Conservation (phyloP, 2,797 vertebrate genomes). For the Aselliscus stoliczkanus region DNA sequence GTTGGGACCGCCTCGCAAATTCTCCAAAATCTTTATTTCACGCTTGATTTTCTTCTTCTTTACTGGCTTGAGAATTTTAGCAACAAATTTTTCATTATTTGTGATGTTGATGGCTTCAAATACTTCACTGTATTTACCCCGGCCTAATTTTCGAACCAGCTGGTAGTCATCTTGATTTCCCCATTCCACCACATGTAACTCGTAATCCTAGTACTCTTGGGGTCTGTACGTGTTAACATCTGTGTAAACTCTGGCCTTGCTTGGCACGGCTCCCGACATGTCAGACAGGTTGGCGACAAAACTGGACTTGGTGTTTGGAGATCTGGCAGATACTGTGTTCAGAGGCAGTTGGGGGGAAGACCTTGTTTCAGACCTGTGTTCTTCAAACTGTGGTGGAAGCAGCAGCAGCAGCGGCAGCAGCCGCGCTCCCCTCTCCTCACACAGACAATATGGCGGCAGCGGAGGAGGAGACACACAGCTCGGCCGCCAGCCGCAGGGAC, state of each 20-base stretch:
- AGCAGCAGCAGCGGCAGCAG: constrained; percentile 45
- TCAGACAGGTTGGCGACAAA: constrained; percentile 89
- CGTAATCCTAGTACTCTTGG: constrained; percentile 97
- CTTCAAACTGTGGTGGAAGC: constrained; percentile 78
- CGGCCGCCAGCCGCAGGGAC: constrained; percentile 85
- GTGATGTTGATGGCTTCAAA: constrained; percentile 99
- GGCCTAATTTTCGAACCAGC: constrained; percentile 96
- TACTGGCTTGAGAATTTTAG: constrained; percentile 99
- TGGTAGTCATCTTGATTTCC: constrained; percentile 99
- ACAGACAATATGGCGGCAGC: constrained; percentile 92
- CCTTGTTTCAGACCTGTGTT: constrained; percentile 63
- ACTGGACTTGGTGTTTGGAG: constrained; percentile 65
- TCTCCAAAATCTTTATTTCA: constrained; percentile 99
- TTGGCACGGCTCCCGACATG: constrained; percentile 97
- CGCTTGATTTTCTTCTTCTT: constrained; percentile 99
- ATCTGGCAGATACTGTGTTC: constrained; percentile 60
- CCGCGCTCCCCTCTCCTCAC: constrained; percentile 78
- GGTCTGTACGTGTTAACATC: constrained; percentile 98
- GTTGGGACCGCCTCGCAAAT: constrained; percentile 97
- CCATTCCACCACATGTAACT: constrained; percentile 97
- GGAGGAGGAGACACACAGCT: constrained; percentile 83
- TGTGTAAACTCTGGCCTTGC: constrained; percentile 96
- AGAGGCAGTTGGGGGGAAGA: constrained; percentile 57
- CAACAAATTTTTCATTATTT: constrained; percentile 99
- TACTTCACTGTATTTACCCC: constrained; percentile 99